A percentile compares a stretch with the other conserved stretches of the same genome.
phyloP scores from a whole-genome alignment of 53 echinoderm and acorn worm species.

The Crossaster papposus region DNA sequence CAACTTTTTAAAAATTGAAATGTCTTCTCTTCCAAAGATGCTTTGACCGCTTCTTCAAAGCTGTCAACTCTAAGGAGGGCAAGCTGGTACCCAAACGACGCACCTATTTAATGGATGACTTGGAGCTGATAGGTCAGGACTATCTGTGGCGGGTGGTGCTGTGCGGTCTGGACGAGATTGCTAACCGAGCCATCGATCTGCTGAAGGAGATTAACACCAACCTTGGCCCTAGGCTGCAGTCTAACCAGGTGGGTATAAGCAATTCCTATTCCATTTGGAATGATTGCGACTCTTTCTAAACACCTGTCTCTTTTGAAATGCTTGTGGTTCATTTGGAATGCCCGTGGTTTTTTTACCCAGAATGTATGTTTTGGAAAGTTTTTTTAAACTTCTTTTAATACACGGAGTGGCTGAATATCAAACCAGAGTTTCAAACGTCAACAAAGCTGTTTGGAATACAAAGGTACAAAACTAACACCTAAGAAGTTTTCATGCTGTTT shows the following conservation, averaged over 20 bases:
- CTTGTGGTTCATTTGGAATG: too few species aligned
- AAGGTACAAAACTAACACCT: too few species aligned
- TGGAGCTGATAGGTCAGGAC: constrained; percentile 96
- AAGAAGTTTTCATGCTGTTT: too few species aligned
- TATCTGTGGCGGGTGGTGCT: constrained; percentile 96
- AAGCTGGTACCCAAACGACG: constrained; percentile 89
- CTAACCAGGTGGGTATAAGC: constrained; percentile 72
- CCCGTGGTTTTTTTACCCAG: too few species aligned
- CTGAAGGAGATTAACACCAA: constrained; percentile 98
- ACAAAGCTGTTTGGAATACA: too few species aligned
- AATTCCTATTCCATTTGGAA: neutral
- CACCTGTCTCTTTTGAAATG: too few species aligned
- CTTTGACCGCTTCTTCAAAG: constrained; percentile 98
- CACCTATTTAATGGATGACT: constrained; percentile 96
- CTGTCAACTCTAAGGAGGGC: constrained; percentile 98
- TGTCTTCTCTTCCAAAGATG: constrained; percentile 66
- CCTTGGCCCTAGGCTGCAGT: constrained; percentile 92
- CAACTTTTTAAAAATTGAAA: neutral
- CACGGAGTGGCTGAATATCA: too few species aligned
- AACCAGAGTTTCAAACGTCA: too few species aligned
- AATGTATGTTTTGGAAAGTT: too few species aligned
- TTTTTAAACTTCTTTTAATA: too few species aligned
- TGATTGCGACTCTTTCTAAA: too few species aligned
- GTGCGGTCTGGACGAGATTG: constrained; percentile 90
- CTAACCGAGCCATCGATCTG: constrained; percentile 92